Evolutionary conservation across 2,888 invertebrate species (phyloP).

Genomic region (Agrotis ipsilon): DNA sequence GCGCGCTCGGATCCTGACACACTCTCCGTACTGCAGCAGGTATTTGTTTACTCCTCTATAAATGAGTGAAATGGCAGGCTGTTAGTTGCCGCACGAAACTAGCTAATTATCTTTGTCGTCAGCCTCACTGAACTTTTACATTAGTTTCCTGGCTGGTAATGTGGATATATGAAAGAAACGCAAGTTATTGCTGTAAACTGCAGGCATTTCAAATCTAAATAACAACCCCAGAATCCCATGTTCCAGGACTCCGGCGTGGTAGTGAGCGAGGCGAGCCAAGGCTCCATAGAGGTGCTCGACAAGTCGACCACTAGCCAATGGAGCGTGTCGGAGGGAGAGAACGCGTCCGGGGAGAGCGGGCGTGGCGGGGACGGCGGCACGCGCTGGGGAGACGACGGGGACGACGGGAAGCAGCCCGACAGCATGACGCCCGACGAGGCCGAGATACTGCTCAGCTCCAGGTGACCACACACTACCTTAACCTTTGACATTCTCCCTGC

Average conservation of each 20-base stretch:
- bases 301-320: slow-evolving; percentile 91
- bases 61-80: neutral
- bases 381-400: slow-evolving; percentile 71
- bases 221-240: neutral
- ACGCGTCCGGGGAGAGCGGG: slow-evolving; percentile 88
- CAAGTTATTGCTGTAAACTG: neutral
- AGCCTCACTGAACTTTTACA: neutral
- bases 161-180: too few relatives aligned
- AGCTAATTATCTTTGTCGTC: neutral
- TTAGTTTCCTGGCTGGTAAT: too few relatives aligned
- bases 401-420: slow-evolving; percentile 85
- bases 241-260: slow-evolving; percentile 89
- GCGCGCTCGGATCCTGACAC: slow-evolving; percentile 88
- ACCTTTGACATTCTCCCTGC: too few relatives aligned
- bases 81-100: slow-evolving; percentile 5
- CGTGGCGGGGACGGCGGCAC: slow-evolving; percentile 75
- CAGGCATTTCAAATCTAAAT: neutral
- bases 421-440: slow-evolving; percentile 96
- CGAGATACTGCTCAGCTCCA: slow-evolving; percentile 96
- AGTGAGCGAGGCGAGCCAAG: slow-evolving; percentile 90
- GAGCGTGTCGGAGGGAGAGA: slow-evolving; percentile 89
- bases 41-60: slow-evolving; percentile 46
- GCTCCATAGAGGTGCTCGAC: slow-evolving; percentile 91
- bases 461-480: slow-evolving; percentile 85
- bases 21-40: slow-evolving; percentile 88